These are phyloP conservation scores for Octopus sinensis DNA, from an alignment of 1,140 invertebrate genomes.

Conservation along the genomic window DNA sequence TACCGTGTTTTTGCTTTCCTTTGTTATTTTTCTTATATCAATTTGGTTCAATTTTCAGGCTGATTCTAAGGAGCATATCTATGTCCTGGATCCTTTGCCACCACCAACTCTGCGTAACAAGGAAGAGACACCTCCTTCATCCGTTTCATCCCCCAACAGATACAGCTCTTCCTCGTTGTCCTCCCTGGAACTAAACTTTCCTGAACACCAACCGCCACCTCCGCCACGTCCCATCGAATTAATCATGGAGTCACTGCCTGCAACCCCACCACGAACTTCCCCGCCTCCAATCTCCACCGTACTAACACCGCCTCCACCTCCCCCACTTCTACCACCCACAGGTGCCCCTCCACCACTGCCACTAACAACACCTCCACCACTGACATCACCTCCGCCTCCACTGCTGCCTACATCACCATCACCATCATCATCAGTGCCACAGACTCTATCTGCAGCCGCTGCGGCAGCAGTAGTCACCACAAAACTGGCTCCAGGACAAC, in stretches of 20 bases:
- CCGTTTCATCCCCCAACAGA: background rate
- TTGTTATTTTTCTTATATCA: no score
- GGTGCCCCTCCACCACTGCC: slow-evolving; percentile 12
- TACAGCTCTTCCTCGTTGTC: background rate
- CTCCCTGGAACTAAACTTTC: background rate
- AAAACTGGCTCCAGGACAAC: no score
- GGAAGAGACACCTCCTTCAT: slow-evolving; percentile 10
- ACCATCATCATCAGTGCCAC: no score
- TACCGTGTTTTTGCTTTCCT: no score
- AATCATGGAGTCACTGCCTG: background rate
- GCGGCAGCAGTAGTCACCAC: no score
- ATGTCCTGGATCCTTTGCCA: no score
- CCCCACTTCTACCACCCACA: slow-evolving; percentile 12
- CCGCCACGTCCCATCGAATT: background rate
- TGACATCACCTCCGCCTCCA: slow-evolving; percentile 21
- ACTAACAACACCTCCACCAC: slow-evolving; percentile 19
- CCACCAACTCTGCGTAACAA: no score
- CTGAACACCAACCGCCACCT: background rate
- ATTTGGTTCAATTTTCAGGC: no score
- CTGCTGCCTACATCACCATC: background rate
- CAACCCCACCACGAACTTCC: background rate
- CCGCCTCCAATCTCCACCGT: background rate
- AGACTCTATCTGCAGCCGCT: no score
- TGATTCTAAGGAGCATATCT: no score
- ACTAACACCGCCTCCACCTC: slow-evolving; percentile 18